These are phyloP conservation scores for Rousettus leschenaultii DNA, from an alignment of 2,113 vertebrate species.

Conservation along the genomic window DNA sequence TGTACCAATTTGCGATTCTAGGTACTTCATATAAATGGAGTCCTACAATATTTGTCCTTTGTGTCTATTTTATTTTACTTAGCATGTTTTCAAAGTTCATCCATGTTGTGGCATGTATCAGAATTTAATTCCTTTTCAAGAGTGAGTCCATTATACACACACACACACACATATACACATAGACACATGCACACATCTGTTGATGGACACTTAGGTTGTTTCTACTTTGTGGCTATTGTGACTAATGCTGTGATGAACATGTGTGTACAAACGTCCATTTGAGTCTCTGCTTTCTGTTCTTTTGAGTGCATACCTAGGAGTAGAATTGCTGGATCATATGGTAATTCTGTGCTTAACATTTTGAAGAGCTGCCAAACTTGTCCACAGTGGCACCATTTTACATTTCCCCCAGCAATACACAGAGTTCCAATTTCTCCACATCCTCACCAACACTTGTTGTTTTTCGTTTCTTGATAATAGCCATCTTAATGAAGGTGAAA, in stretches of 20 bases:
- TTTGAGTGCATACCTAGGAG: neutral
- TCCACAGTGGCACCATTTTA: neutral
- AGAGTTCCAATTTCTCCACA: neutral
- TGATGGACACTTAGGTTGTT: neutral
- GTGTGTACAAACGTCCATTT: neutral
- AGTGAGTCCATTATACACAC: neutral
- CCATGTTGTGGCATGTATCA: neutral
- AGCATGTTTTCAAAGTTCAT: neutral
- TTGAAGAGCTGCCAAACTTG: neutral
- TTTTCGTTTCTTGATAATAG: neutral
- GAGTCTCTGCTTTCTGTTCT: neutral
- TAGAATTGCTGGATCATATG: neutral
- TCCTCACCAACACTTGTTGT: neutral
- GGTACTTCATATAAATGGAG: neutral
- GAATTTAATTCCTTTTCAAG: slow-evolving; percentile 16
- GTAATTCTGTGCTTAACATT: neutral
- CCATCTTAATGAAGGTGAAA: neutral
- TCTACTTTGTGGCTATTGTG: neutral
- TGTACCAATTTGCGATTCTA: neutral
- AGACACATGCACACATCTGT: neutral
- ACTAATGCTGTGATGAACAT: neutral
- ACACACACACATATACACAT: neutral
- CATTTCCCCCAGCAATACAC: neutral
- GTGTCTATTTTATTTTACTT: neutral
- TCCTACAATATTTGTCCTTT: neutral